Evolutionary conservation across 2,797 vertebrate genomes (phyloP), one percentile per base, ranked within the genome.

Genomic region (Uromys caudimaculatus): DNA sequence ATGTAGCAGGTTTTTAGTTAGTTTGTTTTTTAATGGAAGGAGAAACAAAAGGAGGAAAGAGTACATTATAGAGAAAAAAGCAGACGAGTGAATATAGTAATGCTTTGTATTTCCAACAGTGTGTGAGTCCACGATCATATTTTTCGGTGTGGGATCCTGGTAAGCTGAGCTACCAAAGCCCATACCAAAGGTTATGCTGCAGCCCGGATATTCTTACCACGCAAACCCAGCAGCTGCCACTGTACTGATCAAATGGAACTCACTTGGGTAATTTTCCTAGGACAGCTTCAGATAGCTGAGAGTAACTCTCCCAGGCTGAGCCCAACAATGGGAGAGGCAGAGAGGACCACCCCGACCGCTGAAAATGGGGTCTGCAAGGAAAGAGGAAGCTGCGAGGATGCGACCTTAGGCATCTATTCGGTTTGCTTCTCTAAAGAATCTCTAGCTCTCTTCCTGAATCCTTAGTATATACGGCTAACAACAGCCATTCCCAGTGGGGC

Each of bases 171-270:
- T 52, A 77, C n/a, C n/a, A n/a, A n/a, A n/a, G n/a, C n/a, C n/a
- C n/a, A n/a, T n/a, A n/a, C 52, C 35, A 0, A 58, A 54, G 62
- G 35, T 35, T 7, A 32, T 23, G 29, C 79, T 29, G 0, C 1
- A 58, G 13, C n/a, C 8, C 3, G 0, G 3, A 56, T 11, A 1
- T 8, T 67, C 38, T 2, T 4, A 41, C 23, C 75, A 5, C 1
- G 0, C 69, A 79, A 52, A 69, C 6, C n/a, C 0, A 32, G 62
- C 16, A 78, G 76, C 54, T 58, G 76, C 60, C 58, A 21, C 69
- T 7, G 35, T 38, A 27, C 6, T 1, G 82, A 81, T 50, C 76
- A 19, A 54, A 41, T 35, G 3, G 62, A 87, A 62, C 71, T 92
- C 17, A 9, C 47, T 56, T 24, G 78, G 76, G 52, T 73, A 78